phyloP scores from a whole-genome alignment of 2,797 vertebrate species.

The Myoxocephalus aenaeus region DNA sequence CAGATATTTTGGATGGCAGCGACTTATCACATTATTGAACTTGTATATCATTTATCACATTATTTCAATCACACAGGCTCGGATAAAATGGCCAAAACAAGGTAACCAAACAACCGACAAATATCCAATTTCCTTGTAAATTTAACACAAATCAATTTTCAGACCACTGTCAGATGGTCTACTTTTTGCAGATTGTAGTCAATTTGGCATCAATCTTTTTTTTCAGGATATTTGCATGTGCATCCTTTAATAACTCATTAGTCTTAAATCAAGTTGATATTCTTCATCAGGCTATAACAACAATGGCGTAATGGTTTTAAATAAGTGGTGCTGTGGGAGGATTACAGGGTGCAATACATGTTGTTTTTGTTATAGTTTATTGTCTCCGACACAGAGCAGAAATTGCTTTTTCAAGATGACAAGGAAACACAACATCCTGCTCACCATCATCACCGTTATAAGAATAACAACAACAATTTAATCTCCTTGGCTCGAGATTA shows the following conservation, averaged over 20 bases:
- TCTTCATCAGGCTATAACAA: conserved; percentile 37
- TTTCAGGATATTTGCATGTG: conserved; percentile 53
- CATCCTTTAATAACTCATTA: conserved; percentile 33
- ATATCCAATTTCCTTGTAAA: conserved; percentile 52
- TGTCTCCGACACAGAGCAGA: conserved; percentile 58
- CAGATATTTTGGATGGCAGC: conserved; percentile 66
- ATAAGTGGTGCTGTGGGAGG: conserved; percentile 47
- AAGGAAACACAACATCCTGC: conserved; percentile 53
- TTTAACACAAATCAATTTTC: conserved; percentile 62
- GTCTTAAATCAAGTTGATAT: conserved; percentile 47
- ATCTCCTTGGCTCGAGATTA: conserved; percentile 70
- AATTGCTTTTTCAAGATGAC: conserved; percentile 69
- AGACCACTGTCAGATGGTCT: conserved; percentile 30
- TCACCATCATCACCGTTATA: conserved; percentile 38
- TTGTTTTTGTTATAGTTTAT: conserved; percentile 70
- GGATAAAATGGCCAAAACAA: conserved; percentile 45
- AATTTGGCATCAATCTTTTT: conserved; percentile 52
- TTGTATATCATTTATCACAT: conserved; percentile 66
- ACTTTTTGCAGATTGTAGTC: conserved; percentile 27
- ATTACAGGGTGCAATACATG: conserved; percentile 79
- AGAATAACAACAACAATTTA: conserved; percentile 68
- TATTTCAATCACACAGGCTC: conserved; percentile 62
- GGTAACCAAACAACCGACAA: conserved; percentile 55
- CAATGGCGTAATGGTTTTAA: conserved; percentile 51
- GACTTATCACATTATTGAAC: conserved; percentile 66